phyloP scores from a whole-genome alignment of 2,113 vertebrate species.

The Chloropsis hardwickii region DNA sequence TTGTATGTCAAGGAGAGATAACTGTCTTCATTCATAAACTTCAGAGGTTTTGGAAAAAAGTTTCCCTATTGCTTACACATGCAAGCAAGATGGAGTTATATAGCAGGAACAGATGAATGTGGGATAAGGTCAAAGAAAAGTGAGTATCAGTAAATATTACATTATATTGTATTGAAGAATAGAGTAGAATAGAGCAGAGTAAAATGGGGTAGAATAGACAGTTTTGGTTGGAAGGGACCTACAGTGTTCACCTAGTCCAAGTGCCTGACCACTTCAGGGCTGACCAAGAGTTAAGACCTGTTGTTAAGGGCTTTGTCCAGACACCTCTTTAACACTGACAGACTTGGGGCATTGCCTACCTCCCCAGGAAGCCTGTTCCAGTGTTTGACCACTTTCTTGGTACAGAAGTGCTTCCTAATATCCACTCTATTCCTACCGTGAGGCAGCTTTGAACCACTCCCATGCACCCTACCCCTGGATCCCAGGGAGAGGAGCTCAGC shows the following conservation, averaged over 20 bases:
- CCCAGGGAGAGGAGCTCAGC: background rate
- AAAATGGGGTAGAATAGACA: background rate
- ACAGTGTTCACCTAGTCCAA: background rate
- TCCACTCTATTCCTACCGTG: background rate
- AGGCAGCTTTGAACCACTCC: background rate
- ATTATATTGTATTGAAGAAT: background rate
- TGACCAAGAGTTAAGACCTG: background rate
- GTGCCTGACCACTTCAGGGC: background rate
- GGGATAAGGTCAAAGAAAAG: background rate
- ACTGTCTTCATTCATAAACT: background rate
- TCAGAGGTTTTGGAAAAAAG: background rate
- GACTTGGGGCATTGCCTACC: background rate
- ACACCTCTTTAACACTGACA: background rate
- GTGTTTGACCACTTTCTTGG: background rate
- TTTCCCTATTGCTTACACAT: background rate
- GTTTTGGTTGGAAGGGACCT: background rate
- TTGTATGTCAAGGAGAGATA: background rate
- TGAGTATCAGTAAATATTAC: background rate
- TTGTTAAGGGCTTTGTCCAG: background rate
- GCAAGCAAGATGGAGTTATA: background rate
- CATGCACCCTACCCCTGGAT: background rate
- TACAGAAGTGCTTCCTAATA: background rate
- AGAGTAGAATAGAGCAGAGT: background rate
- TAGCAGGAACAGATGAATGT: background rate
- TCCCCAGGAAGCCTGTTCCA: background rate